Base-by-base conservation (phyloP, 2,113 vertebrate genomes). In the Cricetomys ansorgei region DNA sequence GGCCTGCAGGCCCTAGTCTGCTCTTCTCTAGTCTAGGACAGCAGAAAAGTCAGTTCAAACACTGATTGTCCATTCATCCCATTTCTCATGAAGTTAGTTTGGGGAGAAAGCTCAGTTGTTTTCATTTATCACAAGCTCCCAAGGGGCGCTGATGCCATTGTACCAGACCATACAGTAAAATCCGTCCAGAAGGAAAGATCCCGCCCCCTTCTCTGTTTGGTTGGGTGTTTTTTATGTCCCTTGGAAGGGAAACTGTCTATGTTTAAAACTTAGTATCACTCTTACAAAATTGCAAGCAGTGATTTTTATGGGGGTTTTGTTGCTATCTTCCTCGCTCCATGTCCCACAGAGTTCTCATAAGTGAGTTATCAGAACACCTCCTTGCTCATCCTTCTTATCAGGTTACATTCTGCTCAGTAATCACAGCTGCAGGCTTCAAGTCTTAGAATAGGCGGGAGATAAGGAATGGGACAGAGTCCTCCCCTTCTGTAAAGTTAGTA, bases 381-480 rank as follows among this genome's bases (percentile, higher is more conserved):
- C 55, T 91, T 93, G 65, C 19, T 88, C 67, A 34, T 65, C 69
- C 84, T 88, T 95, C 77, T 94, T 97, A 93, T 96, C 94, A 53
- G 81, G n/a, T 80, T 94, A 90, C 89, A 81, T 94, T 94, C 72
- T 96, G 81, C 94, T 94, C 89, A 50, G 95, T 62, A 43, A 0
- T 81, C 89, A 25, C 59, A 79, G 72, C 76, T 95, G 94, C 80
- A 76, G 86, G 86, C 91, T 53, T 89, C 81, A 83, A 27, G 81
- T 77, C 76, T 92, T 69, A 17, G n/a, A 37, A 84, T 73, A 31
- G 59, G 57, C 15, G 16, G n/a, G 72, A 91, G 86, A 95, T 86
- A 84, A 92, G 37, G 55, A 45, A 15, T 6, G 0, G 64, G n/a
- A 55, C 64, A 67, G 40, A 62, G 3, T 48, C 57, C 65, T 80